A percentile compares a stretch with the other conserved stretches of the same genome.
Evolutionary conservation across 1,140 invertebrate genomes (phyloP).

Genomic region (Solenopsis invicta): DNA sequence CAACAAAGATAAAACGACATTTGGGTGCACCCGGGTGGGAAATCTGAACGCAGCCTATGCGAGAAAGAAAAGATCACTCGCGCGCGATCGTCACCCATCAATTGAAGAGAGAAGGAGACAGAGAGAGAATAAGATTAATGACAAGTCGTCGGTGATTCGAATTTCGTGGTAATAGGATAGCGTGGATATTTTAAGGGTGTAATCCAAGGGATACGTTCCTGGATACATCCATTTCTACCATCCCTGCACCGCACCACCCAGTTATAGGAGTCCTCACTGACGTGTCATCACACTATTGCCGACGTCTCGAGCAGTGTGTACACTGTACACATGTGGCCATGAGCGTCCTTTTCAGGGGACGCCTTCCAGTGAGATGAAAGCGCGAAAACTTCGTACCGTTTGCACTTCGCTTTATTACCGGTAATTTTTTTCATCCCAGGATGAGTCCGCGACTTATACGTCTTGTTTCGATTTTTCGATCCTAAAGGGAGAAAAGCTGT

Average conservation of each 20-base stretch:
- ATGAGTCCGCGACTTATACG: not conserved
- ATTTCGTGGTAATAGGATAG: conserved; percentile 79
- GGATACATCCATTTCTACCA: conserved; percentile 67
- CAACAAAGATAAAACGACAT: too few species aligned
- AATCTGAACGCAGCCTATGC: too few species aligned
- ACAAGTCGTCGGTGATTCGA: conserved; percentile 75
- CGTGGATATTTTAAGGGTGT: conserved; percentile 76
- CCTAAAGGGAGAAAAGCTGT: not conserved
- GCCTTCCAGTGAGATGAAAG: not conserved
- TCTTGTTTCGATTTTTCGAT: conserved; percentile 39
- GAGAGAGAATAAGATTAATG: conserved; percentile 73
- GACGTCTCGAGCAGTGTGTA: not conserved
- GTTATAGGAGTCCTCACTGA: conserved; percentile 63
- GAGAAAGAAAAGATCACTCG: conserved; percentile 16
- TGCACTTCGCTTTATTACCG: conserved; percentile 19
- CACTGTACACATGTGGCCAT: conserved; percentile 57
- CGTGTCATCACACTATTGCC: not conserved
- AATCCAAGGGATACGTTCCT: conserved; percentile 77
- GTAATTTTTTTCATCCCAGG: not conserved
- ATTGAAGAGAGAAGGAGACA: not conserved
- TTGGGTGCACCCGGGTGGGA: too few species aligned
- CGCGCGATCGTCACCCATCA: not conserved
- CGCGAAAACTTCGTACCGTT: conserved; percentile 11
- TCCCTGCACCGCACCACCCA: conserved; percentile 72
- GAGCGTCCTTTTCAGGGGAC: conserved; percentile 21